phyloP scores from a whole-genome alignment of 2,113 vertebrate genomes.

The Butorides virescens region DNA sequence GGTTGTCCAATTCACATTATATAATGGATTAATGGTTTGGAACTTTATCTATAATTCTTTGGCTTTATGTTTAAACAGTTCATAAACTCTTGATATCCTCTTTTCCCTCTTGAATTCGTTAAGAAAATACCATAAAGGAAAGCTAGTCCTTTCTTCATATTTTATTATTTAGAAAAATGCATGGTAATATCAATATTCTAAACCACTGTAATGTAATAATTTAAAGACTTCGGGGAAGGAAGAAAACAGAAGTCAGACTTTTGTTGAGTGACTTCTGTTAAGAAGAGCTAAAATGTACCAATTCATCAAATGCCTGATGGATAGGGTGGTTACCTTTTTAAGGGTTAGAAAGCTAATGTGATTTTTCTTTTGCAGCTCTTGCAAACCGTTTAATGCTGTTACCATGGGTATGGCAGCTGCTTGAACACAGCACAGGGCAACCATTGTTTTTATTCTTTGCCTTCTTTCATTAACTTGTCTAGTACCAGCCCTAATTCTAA shows the following conservation, averaged over 20 bases:
- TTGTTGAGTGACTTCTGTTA: neutral
- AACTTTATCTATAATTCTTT: slow-evolving; percentile 68
- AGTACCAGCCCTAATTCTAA: neutral
- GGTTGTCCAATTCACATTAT: slow-evolving; percentile 43
- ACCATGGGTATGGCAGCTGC: neutral
- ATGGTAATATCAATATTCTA: neutral
- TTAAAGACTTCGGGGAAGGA: neutral
- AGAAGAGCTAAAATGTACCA: neutral
- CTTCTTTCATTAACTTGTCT: neutral
- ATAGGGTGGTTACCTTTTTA: neutral
- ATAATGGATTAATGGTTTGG: slow-evolving; percentile 68
- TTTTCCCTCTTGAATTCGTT: slow-evolving; percentile 44
- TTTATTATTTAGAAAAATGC: slow-evolving; percentile 36
- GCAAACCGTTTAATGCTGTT: neutral
- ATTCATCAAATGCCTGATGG: neutral
- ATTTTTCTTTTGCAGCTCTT: neutral
- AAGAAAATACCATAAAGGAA: slow-evolving; percentile 46
- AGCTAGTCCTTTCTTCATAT: neutral
- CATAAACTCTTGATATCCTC: slow-evolving; percentile 68
- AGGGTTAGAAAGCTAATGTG: neutral
- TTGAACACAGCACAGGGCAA: neutral
- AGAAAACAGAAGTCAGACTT: neutral
- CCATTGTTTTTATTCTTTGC: neutral
- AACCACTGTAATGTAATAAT: neutral
- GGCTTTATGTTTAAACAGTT: slow-evolving; percentile 70